Evolutionary conservation across 2,888 invertebrate species (phyloP), one percentile per base, ranked within the genome.

Genomic region (Eurytoma adleriae): DNA sequence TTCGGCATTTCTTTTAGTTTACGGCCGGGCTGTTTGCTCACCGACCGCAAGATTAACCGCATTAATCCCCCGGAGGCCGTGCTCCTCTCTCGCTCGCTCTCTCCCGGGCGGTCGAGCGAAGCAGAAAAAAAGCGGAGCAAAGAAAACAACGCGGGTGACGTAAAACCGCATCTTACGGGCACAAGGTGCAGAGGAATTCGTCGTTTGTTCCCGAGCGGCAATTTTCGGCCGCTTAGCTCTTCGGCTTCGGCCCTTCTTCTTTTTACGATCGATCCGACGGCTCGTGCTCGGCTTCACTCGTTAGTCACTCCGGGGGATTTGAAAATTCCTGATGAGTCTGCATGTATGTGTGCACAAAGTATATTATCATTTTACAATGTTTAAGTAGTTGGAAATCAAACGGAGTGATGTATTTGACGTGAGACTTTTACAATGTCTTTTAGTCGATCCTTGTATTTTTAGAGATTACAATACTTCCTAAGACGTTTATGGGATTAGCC

Each of bases 41-140:
- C 81, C 82, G 85, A 87, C 87, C 87, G 83, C 87, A 88, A 85
- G 85, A 87, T 86, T 85, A 86, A 86, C 85, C 85, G 84, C 85
- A 85, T 85, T 85, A 87, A 87, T 88, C 84, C 85, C 69, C 24
- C 50, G 52, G 20, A 66, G 80, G 72, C 81, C 27, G 14, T 24
- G 12, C 20, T 27, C 56, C 50, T 48, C 30, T 68, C 75, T 75
- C 64, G 30, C 50, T 75, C 68, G 27, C 79, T 77, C 79, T 77
- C 68, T 27, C 48, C 70, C 24, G 62, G 48, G 62, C 64, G 50
- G n/a, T 48, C 18, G 56, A n/a, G 30, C n/a, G 54, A 69, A 30
- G 16, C 0, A 70, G 48, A 48, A 48, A 64, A 64, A 64, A 68
- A 67, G 78, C 54, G 59, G 64, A 74, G 27, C 48, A 67, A 78